Conservation (phyloP, 2,888 invertebrate species). For the Clusia tigrina region DNA sequence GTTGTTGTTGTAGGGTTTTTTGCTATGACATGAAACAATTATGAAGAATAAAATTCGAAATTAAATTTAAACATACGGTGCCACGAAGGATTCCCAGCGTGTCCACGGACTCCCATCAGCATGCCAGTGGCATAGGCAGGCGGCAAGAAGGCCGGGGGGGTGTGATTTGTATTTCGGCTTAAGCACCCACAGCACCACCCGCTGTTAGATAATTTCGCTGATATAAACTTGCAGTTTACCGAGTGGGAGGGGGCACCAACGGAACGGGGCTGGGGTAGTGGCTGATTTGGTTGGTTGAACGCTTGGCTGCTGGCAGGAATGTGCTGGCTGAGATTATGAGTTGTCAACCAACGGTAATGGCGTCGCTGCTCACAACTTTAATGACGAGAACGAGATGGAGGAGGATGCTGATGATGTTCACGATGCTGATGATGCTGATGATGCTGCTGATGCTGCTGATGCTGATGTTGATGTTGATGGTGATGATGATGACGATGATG, state of each 20-base stretch:
- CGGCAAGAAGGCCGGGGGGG: neutral
- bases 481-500: neutral
- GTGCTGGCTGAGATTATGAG: conserved; percentile 16
- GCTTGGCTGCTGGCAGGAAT: no score
- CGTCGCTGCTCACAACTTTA: neutral
- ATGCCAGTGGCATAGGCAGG: no score
- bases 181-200: conserved; percentile 18
- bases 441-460: conserved; percentile 6
- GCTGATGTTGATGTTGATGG: neutral
- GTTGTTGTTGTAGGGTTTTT: neutral
- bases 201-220: conserved; percentile 22
- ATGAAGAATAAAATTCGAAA: conserved; percentile 50
- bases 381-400: neutral
- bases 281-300: no score
- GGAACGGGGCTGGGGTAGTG: neutral
- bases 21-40: conserved; percentile 9
- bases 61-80: conserved; percentile 53
- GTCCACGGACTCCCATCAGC: neutral
- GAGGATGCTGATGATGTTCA: conserved; percentile 12
- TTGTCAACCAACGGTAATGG: neutral
- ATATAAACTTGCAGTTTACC: neutral
- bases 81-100: conserved; percentile 16
- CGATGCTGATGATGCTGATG: neutral
- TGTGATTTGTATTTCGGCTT: neutral
- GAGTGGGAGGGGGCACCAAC: neutral